These are phyloP conservation scores for Drosophila mauritiana DNA, from an alignment of 1,140 invertebrate species.

Conservation along the genomic window DNA sequence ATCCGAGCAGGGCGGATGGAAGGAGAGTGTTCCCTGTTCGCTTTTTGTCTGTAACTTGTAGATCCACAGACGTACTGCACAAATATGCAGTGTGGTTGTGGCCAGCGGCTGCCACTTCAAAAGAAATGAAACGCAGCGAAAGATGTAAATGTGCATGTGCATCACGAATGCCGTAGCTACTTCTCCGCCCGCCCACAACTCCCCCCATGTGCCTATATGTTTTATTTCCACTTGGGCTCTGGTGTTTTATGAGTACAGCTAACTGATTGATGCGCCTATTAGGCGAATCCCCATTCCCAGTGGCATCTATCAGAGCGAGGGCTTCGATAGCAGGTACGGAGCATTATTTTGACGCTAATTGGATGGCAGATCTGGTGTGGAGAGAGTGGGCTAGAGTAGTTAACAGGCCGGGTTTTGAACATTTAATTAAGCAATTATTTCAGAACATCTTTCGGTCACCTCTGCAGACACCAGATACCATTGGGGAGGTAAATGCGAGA, in stretches of 20 bases:
- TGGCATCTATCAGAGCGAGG: conserved; percentile 17
- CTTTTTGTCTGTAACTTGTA: conserved; percentile 57
- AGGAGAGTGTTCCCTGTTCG: conserved; percentile 3
- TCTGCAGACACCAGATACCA: not conserved
- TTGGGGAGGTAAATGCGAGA: not conserved
- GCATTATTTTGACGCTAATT: conserved; percentile 76
- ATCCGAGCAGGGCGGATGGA: not conserved
- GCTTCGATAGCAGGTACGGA: conserved; percentile 19
- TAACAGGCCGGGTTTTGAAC: conserved; percentile 36
- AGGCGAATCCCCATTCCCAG: conserved; percentile 60
- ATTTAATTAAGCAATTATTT: conserved; percentile 68
- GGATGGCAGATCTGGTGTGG: conserved; percentile 30
- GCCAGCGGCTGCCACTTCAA: conserved; percentile 71
- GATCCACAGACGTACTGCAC: conserved; percentile 25
- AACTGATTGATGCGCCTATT: conserved; percentile 79
- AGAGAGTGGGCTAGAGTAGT: not conserved
- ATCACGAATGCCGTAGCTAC: conserved; percentile 17
- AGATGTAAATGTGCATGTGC: conserved; percentile 54
- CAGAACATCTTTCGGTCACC: conserved; percentile 39
- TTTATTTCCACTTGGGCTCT: conserved; percentile 67
- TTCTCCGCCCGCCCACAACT: not conserved
- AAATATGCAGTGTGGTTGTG: conserved; percentile 36
- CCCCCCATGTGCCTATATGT: conserved; percentile 35
- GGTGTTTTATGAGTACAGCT: conserved; percentile 74
- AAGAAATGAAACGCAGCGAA: conserved; percentile 45